Evolutionary conservation across 2,113 vertebrate species (phyloP).

Genomic region (Fulmarus glacialis): DNA sequence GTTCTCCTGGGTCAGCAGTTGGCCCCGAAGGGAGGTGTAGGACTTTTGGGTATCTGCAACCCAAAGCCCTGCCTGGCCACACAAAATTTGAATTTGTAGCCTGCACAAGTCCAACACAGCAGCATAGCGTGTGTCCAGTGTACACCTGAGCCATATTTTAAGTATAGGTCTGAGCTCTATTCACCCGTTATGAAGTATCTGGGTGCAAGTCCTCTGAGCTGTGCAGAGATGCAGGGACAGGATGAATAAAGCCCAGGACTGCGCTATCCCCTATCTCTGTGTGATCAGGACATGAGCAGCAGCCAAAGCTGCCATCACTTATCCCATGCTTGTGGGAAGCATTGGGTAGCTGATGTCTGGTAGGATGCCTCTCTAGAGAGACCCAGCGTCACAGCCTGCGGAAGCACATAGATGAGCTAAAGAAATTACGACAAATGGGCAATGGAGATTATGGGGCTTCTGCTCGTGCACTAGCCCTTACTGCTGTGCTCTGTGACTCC

Average conservation of each 20-base stretch:
- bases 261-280: not conserved
- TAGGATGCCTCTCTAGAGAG: not conserved
- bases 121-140: not conserved
- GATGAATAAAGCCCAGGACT: not conserved
- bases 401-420: not conserved
- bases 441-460: not conserved
- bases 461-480: not conserved
- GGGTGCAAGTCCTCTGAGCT: not conserved
- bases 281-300: not conserved
- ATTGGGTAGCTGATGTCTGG: not conserved
- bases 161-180: not conserved
- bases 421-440: not conserved
- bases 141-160: not conserved
- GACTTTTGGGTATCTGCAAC: not conserved
- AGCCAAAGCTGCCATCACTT: not conserved
- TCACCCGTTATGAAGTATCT: not conserved
- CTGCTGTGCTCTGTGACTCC: not conserved
- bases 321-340: not conserved
- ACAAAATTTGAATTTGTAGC: not conserved
- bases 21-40: not conserved
- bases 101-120: not conserved
- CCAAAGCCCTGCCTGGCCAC: not conserved
- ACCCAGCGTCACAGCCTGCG: not conserved
- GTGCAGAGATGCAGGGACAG: not conserved
- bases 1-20: not conserved